phyloP scores from a whole-genome alignment of 2,888 invertebrate species.

The Adelphocoris suturalis region DNA sequence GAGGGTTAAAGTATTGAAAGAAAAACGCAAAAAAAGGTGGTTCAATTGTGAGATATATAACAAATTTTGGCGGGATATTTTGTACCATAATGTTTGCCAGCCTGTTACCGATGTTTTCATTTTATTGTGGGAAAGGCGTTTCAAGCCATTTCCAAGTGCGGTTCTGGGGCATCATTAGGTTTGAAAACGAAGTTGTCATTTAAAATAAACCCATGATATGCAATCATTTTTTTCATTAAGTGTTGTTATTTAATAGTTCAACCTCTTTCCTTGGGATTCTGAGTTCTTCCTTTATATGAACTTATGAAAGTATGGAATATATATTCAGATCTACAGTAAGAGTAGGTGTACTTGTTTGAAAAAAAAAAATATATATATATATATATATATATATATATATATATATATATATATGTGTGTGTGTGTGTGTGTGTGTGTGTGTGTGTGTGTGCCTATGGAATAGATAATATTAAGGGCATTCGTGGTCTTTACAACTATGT shows the following conservation, averaged over 20 bases:
- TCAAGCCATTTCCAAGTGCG: slow-evolving; percentile 64
- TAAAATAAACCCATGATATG: slow-evolving; percentile 74
- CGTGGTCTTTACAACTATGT: no score
- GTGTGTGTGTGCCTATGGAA: no score
- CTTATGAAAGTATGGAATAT: no score
- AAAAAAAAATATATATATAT: no score
- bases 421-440: no score
- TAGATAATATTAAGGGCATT: no score
- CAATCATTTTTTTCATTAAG: slow-evolving; percentile 71
- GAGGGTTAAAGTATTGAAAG: slow-evolving; percentile 66
- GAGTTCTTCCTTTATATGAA: no score
- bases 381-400: no score
- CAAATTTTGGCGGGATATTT: slow-evolving; percentile 69
- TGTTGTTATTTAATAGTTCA: slow-evolving; percentile 21
- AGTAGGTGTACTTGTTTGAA: no score
- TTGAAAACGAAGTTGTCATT: slow-evolving; percentile 59
- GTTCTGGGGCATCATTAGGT: slow-evolving; percentile 60
- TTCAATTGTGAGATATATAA: slow-evolving; percentile 36
- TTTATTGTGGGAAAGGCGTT: slow-evolving; percentile 72
- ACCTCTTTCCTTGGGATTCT: background rate
- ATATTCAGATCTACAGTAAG: no score
- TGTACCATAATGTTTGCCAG: slow-evolving; percentile 72
- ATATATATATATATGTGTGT: no score
- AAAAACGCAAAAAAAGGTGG: slow-evolving; percentile 50
- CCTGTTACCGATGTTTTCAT: slow-evolving; percentile 72